Evolutionary conservation across 2,113 vertebrate species (phyloP).

Genomic region (Paedocypris sp.): DNA sequence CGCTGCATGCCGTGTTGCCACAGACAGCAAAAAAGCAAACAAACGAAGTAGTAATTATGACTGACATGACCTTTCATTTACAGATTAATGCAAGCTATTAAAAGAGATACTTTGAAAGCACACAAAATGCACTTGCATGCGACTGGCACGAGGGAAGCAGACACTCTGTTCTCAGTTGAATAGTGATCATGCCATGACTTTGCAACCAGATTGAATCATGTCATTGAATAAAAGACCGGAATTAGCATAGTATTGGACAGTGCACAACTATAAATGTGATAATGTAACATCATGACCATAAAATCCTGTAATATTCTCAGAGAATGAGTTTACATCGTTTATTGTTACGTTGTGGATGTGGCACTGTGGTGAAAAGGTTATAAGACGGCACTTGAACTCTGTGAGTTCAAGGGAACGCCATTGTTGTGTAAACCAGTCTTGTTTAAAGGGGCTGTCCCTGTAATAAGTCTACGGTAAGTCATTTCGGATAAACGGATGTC

Average conservation of each 20-base stretch:
- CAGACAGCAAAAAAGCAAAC: constrained; percentile 31
- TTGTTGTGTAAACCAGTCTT: neutral
- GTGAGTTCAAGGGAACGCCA: neutral
- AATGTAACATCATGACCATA: no score
- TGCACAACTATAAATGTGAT: no score
- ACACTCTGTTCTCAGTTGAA: neutral
- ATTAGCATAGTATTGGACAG: no score
- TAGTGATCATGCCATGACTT: no score
- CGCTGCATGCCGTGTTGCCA: constrained; percentile 25
- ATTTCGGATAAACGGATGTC: constrained; percentile 5
- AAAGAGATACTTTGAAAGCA: constrained; percentile 7
- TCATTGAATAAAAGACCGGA: no score
- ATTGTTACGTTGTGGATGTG: neutral
- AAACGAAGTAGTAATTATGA: constrained; percentile 29
- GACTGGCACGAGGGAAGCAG: neutral
- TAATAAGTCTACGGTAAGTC: constrained; percentile 1
- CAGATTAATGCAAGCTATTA: constrained; percentile 31
- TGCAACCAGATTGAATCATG: no score
- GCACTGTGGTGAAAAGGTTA: neutral
- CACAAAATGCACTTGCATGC: neutral
- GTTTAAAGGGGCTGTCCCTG: neutral
- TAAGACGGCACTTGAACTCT: neutral
- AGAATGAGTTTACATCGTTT: no score
- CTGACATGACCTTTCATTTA: constrained; percentile 19
- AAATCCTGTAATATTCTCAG: no score